Conservation (phyloP, 2,797 vertebrate genomes). For the Notamacropus eugenii region DNA sequence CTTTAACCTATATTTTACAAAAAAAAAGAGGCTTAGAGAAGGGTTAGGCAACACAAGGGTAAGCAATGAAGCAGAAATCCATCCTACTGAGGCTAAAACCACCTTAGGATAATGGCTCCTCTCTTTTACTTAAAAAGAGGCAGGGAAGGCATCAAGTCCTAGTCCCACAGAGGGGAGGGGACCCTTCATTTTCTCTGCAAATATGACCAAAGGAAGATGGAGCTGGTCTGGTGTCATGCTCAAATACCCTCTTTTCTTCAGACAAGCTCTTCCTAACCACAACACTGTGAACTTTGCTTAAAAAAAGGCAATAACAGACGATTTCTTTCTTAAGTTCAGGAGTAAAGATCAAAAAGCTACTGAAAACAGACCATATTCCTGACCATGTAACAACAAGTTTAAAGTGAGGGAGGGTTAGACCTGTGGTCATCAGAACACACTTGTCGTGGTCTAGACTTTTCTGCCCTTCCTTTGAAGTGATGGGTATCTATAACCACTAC, state of each 20-base stretch:
- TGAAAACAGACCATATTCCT: neutral
- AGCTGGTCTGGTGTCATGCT: neutral
- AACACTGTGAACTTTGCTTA: neutral
- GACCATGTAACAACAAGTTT: neutral
- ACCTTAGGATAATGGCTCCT: neutral
- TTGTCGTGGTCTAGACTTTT: neutral
- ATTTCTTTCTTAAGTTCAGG: neutral
- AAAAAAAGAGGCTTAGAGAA: neutral
- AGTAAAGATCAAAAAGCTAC: neutral
- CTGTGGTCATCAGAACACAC: neutral
- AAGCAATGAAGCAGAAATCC: neutral
- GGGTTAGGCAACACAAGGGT: neutral
- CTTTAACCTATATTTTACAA: neutral
- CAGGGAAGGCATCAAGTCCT: neutral
- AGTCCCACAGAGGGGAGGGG: neutral
- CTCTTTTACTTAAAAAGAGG: neutral
- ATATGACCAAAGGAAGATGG: neutral
- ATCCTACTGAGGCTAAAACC: neutral
- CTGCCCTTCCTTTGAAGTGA: neutral
- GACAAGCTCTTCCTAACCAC: neutral
- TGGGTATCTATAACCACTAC: neutral
- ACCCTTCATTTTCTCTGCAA: neutral
- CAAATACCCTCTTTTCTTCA: neutral
- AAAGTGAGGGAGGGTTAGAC: neutral
- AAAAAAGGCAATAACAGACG: neutral